Evolutionary conservation across 30 jellyfish, hydroid and myxozoan species (phyloP).

Genomic region (Mastigias papua): DNA sequence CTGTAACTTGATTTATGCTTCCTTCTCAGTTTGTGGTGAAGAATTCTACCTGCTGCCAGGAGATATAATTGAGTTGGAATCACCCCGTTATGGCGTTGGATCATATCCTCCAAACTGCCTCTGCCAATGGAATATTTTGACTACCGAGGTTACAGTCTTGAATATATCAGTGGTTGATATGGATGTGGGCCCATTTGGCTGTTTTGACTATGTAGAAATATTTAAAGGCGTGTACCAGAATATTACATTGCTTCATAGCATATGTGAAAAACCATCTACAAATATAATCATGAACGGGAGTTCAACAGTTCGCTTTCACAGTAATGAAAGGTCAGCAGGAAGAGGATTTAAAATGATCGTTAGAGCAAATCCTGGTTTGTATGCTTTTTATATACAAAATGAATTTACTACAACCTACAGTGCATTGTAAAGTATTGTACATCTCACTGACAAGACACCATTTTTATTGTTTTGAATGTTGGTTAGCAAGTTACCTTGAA

Average conservation of each 20-base stretch:
- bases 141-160: neutral
- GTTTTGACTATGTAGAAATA: constrained; percentile 22
- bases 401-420: neutral
- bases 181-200: constrained; percentile 9
- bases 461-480: too few species aligned
- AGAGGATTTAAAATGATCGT: constrained; percentile 4
- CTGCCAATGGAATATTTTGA: constrained; percentile 32
- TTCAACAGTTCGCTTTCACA: constrained; percentile 27
- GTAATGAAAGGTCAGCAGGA: neutral
- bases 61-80: neutral
- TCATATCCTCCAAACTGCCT: constrained; percentile 13
- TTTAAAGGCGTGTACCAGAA: constrained; percentile 12
- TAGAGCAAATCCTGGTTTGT: constrained; percentile 15
- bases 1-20: neutral
- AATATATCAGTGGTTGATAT: constrained; percentile 1
- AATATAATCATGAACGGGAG: constrained; percentile 22
- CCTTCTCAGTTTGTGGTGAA: constrained; percentile 17
- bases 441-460: too few species aligned
- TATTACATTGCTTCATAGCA: neutral
- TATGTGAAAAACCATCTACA: neutral
- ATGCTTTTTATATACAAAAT: neutral
- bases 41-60: constrained; percentile 23
- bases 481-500: too few species aligned
- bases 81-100: constrained; percentile 27
- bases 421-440: neutral